phyloP scores from a whole-genome alignment of 2,113 vertebrate species.

The Tachuris rubrigastra region DNA sequence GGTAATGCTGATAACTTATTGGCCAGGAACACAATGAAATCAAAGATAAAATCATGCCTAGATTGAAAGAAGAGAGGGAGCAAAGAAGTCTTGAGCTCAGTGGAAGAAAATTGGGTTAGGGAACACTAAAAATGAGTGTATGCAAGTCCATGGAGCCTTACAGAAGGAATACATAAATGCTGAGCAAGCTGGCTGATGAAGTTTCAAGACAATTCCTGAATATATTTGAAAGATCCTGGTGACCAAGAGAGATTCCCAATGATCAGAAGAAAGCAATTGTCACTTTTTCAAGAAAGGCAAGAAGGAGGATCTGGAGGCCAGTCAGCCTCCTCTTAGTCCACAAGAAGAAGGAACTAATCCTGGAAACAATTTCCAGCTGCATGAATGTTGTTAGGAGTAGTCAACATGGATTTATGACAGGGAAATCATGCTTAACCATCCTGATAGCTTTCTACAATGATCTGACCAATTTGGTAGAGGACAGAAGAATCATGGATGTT shows the following conservation, averaged over 20 bases:
- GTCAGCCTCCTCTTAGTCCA: background rate
- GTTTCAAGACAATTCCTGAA: background rate
- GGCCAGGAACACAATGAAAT: background rate
- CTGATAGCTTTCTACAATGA: background rate
- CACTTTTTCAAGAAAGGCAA: background rate
- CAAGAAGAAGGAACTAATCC: background rate
- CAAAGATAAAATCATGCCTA: background rate
- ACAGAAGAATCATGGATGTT: background rate
- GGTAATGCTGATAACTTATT: background rate
- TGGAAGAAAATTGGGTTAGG: background rate
- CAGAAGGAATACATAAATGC: background rate
- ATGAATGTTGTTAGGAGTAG: background rate
- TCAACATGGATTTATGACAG: background rate
- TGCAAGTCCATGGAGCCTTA: background rate
- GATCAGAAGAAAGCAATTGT: background rate
- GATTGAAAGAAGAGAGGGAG: background rate
- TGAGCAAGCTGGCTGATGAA: background rate
- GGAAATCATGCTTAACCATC: background rate
- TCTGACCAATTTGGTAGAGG: background rate
- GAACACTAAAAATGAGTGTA: background rate
- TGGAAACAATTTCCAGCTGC: background rate
- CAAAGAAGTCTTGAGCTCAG: background rate
- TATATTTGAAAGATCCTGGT: background rate
- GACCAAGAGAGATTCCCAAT: background rate
- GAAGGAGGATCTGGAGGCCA: background rate